Evolutionary conservation across 2,888 invertebrate species (phyloP), one percentile per base, ranked within the genome.

Genomic region (Apodemia duryi): DNA sequence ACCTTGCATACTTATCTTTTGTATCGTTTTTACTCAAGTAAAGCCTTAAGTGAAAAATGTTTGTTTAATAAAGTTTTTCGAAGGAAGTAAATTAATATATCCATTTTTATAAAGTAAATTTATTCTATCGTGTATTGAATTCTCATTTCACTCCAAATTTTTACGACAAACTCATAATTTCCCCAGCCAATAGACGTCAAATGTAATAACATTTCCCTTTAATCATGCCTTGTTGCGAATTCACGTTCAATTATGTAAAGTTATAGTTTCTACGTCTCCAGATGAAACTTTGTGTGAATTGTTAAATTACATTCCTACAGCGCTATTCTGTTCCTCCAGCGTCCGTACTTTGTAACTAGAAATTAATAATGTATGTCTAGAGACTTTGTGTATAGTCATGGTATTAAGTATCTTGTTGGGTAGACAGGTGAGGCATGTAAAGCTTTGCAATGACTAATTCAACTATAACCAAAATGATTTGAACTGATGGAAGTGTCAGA

Each of bases 221-320:
- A 65, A 65, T 67, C 65, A 66, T 29, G 52, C 41, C 63, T 62
- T 69, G 71, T 72, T 69, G 73, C 77, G 71, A 75, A 74, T 82
- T 82, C 78, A 78, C 75, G 76, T 79, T 78, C 77, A 79, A 80
- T 80, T 80, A 81, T 79, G 77, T 74, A 72, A 75, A 81, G 80
- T 81, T 82, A 81, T 81, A 77, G 81, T 82, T 81, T 79, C 79
- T 74, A 76, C 73, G 76, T 78, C 80, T 83, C 80, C 77, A 77
- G 84, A 80, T 79, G 78, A 77, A 86, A 85, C 83, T 86, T 82
- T 77, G 80, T 82, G 86, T 89, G 88, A 89, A 89, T 88, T 85
- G 88, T 89, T 89, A 89, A 89, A 89, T 86, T 86, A 83, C 82
- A 88, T 88, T 84, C 80, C 81, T 82, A 83, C 79, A 84, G 82